phyloP scores from a whole-genome alignment of 2,888 invertebrate species.

The Athalia rosae region DNA sequence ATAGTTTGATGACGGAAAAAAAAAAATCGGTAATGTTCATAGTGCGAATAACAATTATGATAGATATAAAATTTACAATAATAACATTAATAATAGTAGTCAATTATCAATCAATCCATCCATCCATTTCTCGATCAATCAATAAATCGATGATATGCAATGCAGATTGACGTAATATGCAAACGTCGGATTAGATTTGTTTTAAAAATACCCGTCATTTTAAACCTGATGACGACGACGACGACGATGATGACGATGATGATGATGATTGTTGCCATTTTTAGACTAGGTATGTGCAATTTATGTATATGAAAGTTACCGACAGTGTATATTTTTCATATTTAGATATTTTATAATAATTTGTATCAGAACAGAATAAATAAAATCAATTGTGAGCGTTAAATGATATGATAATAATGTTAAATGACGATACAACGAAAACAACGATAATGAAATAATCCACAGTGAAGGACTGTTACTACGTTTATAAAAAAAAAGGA shows the following conservation, averaged over 20 bases:
- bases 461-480: conserved; percentile 50
- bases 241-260: no score
- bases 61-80: conserved; percentile 12
- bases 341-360: conserved; percentile 46
- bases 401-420: conserved; percentile 16
- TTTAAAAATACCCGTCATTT: not conserved
- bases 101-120: not conserved
- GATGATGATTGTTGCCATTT: conserved; percentile 2
- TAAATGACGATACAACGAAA: not conserved
- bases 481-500: conserved; percentile 48
- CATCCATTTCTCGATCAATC: not conserved
- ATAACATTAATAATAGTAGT: not conserved
- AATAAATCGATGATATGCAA: no score
- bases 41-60: not conserved
- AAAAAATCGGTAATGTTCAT: not conserved
- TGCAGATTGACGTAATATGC: no score
- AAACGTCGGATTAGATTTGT: no score
- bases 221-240: not conserved
- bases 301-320: conserved; percentile 71
- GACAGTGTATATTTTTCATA: conserved; percentile 71
- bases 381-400: conserved; percentile 47
- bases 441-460: not conserved
- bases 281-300: conserved; percentile 66
- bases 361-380: conserved; percentile 42
- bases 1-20: conserved; percentile 75